These are phyloP conservation scores for Diploptera punctata DNA, from an alignment of 2,888 invertebrate genomes.

Conservation along the genomic window DNA sequence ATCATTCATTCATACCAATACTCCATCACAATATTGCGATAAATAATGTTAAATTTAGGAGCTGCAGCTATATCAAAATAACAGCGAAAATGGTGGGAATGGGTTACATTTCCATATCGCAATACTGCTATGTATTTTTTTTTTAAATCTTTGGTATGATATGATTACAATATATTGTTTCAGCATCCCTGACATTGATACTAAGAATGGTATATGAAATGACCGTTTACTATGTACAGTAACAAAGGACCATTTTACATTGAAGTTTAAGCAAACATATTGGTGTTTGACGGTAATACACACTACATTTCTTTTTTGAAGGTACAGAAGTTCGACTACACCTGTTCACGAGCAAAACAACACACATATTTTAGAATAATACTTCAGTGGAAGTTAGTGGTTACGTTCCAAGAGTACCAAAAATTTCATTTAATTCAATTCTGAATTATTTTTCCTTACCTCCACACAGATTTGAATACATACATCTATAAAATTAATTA, in stretches of 20 bases:
- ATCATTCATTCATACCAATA: slow-evolving; percentile 16
- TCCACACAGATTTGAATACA: too few relatives aligned
- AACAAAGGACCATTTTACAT: slow-evolving; percentile 27
- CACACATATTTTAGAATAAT: too few relatives aligned
- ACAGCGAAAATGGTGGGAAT: background rate
- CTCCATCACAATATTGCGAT: slow-evolving; percentile 9
- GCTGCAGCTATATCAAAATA: background rate
- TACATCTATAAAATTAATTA: too few relatives aligned
- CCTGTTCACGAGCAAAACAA: too few relatives aligned
- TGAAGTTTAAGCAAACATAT: background rate
- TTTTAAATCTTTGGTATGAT: slow-evolving; percentile 28
- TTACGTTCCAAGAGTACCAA: too few relatives aligned
- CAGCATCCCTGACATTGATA: slow-evolving; percentile 21
- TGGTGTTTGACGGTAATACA: background rate
- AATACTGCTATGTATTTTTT: background rate
- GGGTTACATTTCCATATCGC: background rate
- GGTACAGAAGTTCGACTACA: background rate
- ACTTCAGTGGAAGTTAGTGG: too few relatives aligned
- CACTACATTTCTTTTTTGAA: background rate
- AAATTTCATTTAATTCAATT: too few relatives aligned
- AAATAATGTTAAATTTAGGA: background rate
- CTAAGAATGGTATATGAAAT: slow-evolving; percentile 19
- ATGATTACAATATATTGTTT: slow-evolving; percentile 23
- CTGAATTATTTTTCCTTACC: too few relatives aligned
- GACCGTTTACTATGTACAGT: background rate